Conservation (phyloP, 2,888 invertebrate genomes). For the Idaea dimidiata region DNA sequence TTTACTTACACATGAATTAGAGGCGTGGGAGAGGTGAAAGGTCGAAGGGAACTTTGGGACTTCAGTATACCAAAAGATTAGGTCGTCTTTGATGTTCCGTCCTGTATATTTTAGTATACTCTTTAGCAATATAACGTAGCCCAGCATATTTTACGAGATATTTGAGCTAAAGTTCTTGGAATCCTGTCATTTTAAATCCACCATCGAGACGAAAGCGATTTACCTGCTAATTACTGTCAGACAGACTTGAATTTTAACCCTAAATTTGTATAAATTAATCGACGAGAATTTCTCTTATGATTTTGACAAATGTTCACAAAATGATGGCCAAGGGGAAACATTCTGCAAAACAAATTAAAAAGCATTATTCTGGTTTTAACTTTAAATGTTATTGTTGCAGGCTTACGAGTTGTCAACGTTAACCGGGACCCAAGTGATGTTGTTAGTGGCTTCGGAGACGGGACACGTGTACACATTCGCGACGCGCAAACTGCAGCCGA, state of each 20-base stretch:
- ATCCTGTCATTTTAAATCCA: too few relatives aligned
- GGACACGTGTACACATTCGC: slow-evolving; percentile 99
- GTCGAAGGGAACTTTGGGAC: slow-evolving; percentile 49
- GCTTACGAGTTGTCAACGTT: slow-evolving; percentile 99
- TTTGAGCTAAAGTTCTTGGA: not conserved
- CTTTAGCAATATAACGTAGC: slow-evolving; percentile 2
- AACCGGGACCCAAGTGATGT: slow-evolving; percentile 99
- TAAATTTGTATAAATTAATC: slow-evolving; percentile 21
- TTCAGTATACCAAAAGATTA: slow-evolving; percentile 31
- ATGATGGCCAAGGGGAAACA: slow-evolving; percentile 14
- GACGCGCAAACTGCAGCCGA: slow-evolving; percentile 98
- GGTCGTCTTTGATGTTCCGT: slow-evolving; percentile 40
- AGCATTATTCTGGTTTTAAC: slow-evolving; percentile 23
- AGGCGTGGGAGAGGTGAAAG: slow-evolving; percentile 76
- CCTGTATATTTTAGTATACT: slow-evolving; percentile 11
- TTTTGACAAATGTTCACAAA: slow-evolving; percentile 42
- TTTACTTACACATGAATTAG: slow-evolving; percentile 69
- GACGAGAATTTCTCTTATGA: slow-evolving; percentile 22
- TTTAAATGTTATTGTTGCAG: slow-evolving; percentile 77
- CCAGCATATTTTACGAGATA: not conserved
- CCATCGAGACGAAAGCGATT: not conserved
- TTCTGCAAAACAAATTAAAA: slow-evolving; percentile 16
- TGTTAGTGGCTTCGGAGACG: slow-evolving; percentile 98
- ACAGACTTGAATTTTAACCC: slow-evolving; percentile 11
- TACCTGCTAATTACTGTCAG: not conserved